A percentile compares a stretch with the other conserved stretches of the same genome.
Conservation (phyloP, 53 echinoderm and acorn worm species). For the Astropecten irregularis region DNA sequence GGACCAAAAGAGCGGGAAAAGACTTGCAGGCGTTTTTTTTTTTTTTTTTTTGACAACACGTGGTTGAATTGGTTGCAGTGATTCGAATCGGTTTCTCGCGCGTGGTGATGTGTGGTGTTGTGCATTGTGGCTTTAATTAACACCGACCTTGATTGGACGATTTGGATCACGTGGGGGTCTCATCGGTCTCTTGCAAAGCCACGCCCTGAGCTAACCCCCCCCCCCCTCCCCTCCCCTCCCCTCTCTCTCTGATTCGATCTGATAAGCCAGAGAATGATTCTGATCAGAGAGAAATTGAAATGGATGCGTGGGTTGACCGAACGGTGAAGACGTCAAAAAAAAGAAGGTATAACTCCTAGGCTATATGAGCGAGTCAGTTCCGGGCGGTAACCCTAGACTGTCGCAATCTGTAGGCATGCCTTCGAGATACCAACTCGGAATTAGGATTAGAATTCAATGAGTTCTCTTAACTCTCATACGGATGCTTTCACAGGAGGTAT, state of each 20-base stretch:
- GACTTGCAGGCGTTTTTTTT: too few relatives aligned
- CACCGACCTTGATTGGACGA: background rate
- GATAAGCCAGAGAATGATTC: background rate
- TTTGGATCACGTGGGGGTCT: background rate
- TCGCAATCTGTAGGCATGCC: background rate
- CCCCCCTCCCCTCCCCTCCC: too few relatives aligned
- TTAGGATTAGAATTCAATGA: background rate
- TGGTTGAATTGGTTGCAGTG: conserved; percentile 17
- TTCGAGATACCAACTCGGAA: background rate
- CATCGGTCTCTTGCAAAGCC: too few relatives aligned
- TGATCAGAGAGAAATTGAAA: background rate
- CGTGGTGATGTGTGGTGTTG: too few relatives aligned
- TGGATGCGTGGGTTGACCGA: conserved; percentile 6
- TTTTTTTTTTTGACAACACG: conserved; percentile 1
- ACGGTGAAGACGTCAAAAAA: too few relatives aligned
- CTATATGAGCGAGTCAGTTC: background rate
- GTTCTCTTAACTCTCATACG: background rate
- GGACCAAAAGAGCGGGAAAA: too few relatives aligned
- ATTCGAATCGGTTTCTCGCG: background rate
- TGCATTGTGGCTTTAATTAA: too few relatives aligned
- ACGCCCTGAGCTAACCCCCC: too few relatives aligned
- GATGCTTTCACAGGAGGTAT: background rate
- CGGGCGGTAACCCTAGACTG: background rate
- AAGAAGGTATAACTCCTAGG: too few relatives aligned
- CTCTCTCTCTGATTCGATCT: too few relatives aligned